phyloP scores from a whole-genome alignment of 2,797 vertebrate species.

The Sebastes melanostomus region DNA sequence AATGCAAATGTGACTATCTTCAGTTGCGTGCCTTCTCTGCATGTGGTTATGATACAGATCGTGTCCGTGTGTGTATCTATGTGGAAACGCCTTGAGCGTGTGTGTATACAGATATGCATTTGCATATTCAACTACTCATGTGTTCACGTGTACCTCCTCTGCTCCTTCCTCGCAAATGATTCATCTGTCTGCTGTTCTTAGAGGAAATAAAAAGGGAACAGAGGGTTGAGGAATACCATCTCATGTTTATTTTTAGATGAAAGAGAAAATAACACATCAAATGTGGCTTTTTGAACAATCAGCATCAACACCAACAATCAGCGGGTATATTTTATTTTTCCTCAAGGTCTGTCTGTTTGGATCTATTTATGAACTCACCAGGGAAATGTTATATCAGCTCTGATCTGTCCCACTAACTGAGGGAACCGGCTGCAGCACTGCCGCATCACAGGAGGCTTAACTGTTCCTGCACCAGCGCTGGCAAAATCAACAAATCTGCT shows the following conservation, averaged over 20 bases:
- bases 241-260: slow-evolving; percentile 73
- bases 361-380: slow-evolving; percentile 69
- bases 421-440: slow-evolving; percentile 45
- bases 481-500: slow-evolving; percentile 45
- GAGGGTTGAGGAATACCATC: slow-evolving; percentile 49
- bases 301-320: slow-evolving; percentile 35
- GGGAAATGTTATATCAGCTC: slow-evolving; percentile 61
- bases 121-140: not conserved
- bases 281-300: slow-evolving; percentile 41
- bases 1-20: not conserved
- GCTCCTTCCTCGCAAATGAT: slow-evolving; percentile 26
- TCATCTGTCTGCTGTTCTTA: slow-evolving; percentile 51
- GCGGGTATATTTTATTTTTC: slow-evolving; percentile 47
- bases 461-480: slow-evolving; percentile 31
- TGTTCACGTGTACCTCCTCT: slow-evolving; percentile 3
- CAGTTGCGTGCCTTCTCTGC: not conserved
- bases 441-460: slow-evolving; percentile 53
- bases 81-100: not conserved
- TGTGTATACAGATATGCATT: not conserved
- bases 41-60: not conserved
- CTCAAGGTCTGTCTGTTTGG: slow-evolving; percentile 52
- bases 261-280: slow-evolving; percentile 59
- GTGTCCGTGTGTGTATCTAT: not conserved
- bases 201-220: slow-evolving; percentile 23
- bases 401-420: slow-evolving; percentile 65